Percentiles rank a stretch among this genome's conserved stretches.
Evolutionary conservation across 37 sponge, comb jelly and placozoan species (phyloP).

Genomic region (Eunapius fragilis): DNA sequence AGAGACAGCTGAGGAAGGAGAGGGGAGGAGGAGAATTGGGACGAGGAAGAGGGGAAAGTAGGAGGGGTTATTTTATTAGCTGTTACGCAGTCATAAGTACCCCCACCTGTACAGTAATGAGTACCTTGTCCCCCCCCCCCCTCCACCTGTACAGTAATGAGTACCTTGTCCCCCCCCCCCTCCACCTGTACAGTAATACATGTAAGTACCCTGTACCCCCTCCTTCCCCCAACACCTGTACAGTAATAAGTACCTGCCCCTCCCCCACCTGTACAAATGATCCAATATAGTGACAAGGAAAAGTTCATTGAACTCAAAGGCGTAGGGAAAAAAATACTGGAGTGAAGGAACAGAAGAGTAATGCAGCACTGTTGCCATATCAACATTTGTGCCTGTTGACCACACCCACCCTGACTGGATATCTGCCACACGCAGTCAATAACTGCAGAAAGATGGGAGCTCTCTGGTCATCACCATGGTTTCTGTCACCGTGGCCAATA

Average conservation of each 20-base stretch:
- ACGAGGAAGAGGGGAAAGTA: background rate
- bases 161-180: background rate
- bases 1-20: constrained; percentile 76
- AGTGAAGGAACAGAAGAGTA: too few species aligned
- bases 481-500: constrained; percentile 91
- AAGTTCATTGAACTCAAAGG: constrained; percentile 97
- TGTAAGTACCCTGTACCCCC: too few species aligned
- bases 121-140: background rate
- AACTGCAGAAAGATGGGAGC: constrained; percentile 99
- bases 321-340: too few species aligned
- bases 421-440: constrained; percentile 99
- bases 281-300: constrained; percentile 91
- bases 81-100: too few species aligned
- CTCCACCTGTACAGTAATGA: background rate
- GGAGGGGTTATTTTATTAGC: too few species aligned
- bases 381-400: constrained; percentile 21
- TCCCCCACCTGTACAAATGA: constrained; percentile 84
- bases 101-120: too few species aligned
- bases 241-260: too few species aligned
- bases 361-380: too few species aligned
- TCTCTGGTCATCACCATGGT: constrained; percentile 87
- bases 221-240: background rate
- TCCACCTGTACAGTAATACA: background rate
- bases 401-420: constrained; percentile 67
- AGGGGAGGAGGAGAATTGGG: background rate